A percentile compares a stretch with the other conserved stretches of the same genome.
These are phyloP conservation scores for Columba livia DNA, from an alignment of 2,113 vertebrate species.

Conservation along the genomic window DNA sequence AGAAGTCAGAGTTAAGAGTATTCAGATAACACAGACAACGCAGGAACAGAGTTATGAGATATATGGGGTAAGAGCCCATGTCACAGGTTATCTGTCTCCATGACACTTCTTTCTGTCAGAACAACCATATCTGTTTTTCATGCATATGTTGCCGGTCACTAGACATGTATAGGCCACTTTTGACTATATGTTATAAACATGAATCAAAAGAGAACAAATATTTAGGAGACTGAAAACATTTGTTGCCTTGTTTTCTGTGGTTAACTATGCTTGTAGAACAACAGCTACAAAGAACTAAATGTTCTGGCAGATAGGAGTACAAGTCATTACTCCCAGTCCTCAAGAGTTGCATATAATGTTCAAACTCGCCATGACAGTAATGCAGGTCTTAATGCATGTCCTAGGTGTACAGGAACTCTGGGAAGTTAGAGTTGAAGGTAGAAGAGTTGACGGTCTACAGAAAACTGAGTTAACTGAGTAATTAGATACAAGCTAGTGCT, in stretches of 20 bases:
- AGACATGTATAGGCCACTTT: neutral
- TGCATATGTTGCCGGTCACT: neutral
- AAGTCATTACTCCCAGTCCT: neutral
- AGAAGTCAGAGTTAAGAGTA: neutral
- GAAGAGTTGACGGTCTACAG: neutral
- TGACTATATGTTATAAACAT: neutral
- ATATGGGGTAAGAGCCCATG: neutral
- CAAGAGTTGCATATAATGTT: neutral
- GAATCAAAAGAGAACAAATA: neutral
- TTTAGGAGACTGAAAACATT: neutral
- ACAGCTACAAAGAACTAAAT: neutral
- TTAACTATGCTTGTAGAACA: neutral
- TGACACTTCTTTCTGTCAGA: neutral
- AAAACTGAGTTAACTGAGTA: neutral
- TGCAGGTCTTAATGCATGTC: neutral
- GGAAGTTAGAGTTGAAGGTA: neutral
- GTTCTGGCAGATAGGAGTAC: neutral
- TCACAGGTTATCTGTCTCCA: neutral
- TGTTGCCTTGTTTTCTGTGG: neutral
- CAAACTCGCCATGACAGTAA: neutral
- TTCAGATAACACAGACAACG: neutral
- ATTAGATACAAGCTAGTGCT: neutral
- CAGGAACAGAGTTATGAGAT: neutral
- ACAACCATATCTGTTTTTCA: neutral
- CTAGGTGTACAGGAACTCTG: neutral